phyloP scores from a whole-genome alignment of 2,888 invertebrate species.

The Aphrophora alni region DNA sequence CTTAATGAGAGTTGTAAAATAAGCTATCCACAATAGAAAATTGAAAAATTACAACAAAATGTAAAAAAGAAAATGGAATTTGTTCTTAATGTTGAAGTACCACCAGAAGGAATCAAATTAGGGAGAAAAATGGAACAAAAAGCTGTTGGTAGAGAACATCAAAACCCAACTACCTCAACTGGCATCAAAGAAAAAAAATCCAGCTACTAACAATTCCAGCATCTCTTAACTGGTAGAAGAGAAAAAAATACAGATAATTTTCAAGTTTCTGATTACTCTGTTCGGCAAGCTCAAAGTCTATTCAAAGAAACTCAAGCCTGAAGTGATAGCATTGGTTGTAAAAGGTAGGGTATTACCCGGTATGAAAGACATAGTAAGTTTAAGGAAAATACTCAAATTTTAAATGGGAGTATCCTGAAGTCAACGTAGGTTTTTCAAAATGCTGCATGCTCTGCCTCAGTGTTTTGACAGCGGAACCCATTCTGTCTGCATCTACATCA shows the following conservation, averaged over 20 bases:
- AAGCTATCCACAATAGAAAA: not conserved
- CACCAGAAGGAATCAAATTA: not conserved
- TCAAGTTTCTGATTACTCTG: not conserved
- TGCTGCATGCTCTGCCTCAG: not conserved
- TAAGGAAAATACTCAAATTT: not conserved
- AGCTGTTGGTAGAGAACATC: not conserved
- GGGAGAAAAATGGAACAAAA: not conserved
- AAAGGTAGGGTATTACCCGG: not conserved
- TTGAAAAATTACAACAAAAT: not conserved
- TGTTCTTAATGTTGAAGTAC: not conserved
- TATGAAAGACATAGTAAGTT: not conserved
- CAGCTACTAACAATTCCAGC: not conserved
- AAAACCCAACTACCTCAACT: too few species aligned
- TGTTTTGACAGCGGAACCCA: not conserved
- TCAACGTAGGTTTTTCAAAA: not conserved
- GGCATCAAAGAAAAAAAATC: too few species aligned
- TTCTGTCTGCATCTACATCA: not conserved
- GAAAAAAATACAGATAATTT: not conserved
- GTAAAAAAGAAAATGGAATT: not conserved
- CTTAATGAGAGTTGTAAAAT: not conserved
- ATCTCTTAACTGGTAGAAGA: not conserved
- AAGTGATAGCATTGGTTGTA: not conserved
- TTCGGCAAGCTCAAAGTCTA: not conserved
- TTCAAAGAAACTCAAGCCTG: slow-evolving; percentile 2
- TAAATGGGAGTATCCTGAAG: not conserved